Conservation (phyloP, 2,113 vertebrate genomes). For the Phodopus roborovskii region DNA sequence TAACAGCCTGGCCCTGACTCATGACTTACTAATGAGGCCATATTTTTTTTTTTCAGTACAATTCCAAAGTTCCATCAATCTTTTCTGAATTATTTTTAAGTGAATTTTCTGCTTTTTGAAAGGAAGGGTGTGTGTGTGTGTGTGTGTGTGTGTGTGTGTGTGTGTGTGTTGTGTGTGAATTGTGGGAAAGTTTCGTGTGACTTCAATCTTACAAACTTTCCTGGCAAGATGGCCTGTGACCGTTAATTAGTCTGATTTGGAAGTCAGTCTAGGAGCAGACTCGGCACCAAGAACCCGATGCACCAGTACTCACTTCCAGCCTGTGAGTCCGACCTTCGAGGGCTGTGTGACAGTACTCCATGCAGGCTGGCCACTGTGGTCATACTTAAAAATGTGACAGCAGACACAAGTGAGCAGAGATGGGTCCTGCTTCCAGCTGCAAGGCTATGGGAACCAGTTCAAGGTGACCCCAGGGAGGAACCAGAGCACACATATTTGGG, state of each 20-base stretch:
- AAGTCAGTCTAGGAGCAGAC: constrained; percentile 47
- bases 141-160: no score
- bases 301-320: constrained; percentile 14
- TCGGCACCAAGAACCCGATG: not conserved
- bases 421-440: not conserved
- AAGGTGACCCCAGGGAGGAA: not conserved
- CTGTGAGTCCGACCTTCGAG: constrained; percentile 23
- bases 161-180: not conserved
- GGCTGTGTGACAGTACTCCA: not conserved
- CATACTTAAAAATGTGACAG: not conserved
- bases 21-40: constrained; percentile 80
- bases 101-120: constrained; percentile 67
- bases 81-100: constrained; percentile 80
- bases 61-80: constrained; percentile 77
- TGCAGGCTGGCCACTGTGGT: not conserved
- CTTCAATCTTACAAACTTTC: constrained; percentile 69
- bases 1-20: constrained; percentile 72
- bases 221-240: constrained; percentile 42
- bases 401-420: not conserved
- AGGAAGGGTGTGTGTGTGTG: constrained; percentile 34
- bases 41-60: constrained; percentile 77
- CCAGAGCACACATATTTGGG: no score
- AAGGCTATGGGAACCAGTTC: not conserved
- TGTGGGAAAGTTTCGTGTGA: constrained; percentile 60
- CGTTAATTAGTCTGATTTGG: constrained; percentile 57